A percentile compares a stretch with the other conserved stretches of the same genome.
These are phyloP conservation scores for Lepisosteus osseus DNA, from an alignment of 2,113 vertebrate genomes.

Conservation along the genomic window DNA sequence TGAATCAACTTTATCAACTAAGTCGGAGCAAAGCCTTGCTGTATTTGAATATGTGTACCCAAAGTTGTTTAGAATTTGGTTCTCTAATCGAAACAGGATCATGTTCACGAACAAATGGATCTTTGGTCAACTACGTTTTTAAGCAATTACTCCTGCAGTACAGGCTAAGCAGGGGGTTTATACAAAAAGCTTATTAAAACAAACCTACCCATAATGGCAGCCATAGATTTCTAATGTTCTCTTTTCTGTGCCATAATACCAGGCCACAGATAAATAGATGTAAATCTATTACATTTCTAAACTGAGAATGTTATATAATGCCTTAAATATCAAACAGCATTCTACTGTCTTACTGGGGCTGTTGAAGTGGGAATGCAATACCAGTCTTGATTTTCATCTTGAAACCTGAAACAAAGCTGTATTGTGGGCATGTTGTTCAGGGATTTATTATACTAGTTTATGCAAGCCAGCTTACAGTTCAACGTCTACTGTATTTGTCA, in stretches of 20 bases:
- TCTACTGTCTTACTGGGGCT: slow-evolving; percentile 33
- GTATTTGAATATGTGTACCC: too few species aligned
- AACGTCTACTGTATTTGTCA: not conserved
- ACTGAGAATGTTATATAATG: slow-evolving; percentile 44
- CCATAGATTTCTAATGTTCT: not conserved
- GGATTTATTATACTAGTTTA: slow-evolving; percentile 24
- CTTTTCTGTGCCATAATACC: slow-evolving; percentile 32
- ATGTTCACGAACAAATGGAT: too few species aligned
- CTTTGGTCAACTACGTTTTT: too few species aligned
- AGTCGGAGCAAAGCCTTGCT: too few species aligned
- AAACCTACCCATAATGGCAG: not conserved
- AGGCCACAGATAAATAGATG: slow-evolving; percentile 47
- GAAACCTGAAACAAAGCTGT: slow-evolving; percentile 41
- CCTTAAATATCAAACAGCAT: slow-evolving; percentile 37
- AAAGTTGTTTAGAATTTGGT: too few species aligned
- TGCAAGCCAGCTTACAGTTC: slow-evolving; percentile 20
- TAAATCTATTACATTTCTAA: slow-evolving; percentile 42
- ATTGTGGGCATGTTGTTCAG: slow-evolving; percentile 36
- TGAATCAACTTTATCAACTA: too few species aligned
- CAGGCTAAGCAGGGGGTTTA: too few species aligned
- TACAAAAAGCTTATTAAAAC: not conserved
- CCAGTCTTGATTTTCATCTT: slow-evolving; percentile 41
- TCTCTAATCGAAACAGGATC: too few species aligned
- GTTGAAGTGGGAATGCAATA: slow-evolving; percentile 35
- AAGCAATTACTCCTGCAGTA: too few species aligned